A percentile compares a stretch with the other conserved stretches of the same genome.
These are phyloP conservation scores for Kryphioiulus occultus DNA, from an alignment of 2,888 invertebrate genomes.

Conservation along the genomic window DNA sequence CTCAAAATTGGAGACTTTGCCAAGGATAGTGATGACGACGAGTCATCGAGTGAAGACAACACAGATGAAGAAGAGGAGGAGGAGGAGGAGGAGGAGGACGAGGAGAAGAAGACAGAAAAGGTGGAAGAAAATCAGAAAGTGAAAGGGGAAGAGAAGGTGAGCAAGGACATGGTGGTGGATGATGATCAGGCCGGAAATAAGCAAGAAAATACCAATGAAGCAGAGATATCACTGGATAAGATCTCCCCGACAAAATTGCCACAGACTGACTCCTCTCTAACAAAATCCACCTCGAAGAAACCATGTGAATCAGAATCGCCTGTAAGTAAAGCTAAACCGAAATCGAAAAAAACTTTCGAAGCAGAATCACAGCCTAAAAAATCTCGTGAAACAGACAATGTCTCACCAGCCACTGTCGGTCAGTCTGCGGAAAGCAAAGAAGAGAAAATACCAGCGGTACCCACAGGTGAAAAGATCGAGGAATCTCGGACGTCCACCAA, in stretches of 20 bases:
- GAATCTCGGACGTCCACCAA: neutral
- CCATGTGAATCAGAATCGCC: neutral
- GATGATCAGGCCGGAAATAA: neutral
- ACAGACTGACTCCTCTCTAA: no score
- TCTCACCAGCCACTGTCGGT: neutral
- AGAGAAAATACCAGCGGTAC: neutral
- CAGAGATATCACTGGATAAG: neutral
- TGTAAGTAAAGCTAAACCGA: neutral
- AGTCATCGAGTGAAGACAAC: conserved; percentile 65
- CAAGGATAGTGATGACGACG: conserved; percentile 57
- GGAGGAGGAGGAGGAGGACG: conserved; percentile 48
- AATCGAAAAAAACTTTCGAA: neutral
- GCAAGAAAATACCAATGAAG: neutral
- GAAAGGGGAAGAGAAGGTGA: neutral
- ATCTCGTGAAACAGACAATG: neutral
- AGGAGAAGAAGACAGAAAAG: conserved; percentile 60
- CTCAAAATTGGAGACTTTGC: conserved; percentile 50
- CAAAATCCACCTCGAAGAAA: neutral
- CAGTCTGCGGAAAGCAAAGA: neutral
- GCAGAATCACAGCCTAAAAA: neutral
- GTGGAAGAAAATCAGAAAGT: conserved; percentile 51
- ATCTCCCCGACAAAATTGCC: neutral
- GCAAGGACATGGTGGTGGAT: neutral
- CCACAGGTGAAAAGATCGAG: neutral
- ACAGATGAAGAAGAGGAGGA: conserved; percentile 63